Conservation (phyloP, 2,113 vertebrate genomes). For the Alaudala cheleensis region DNA sequence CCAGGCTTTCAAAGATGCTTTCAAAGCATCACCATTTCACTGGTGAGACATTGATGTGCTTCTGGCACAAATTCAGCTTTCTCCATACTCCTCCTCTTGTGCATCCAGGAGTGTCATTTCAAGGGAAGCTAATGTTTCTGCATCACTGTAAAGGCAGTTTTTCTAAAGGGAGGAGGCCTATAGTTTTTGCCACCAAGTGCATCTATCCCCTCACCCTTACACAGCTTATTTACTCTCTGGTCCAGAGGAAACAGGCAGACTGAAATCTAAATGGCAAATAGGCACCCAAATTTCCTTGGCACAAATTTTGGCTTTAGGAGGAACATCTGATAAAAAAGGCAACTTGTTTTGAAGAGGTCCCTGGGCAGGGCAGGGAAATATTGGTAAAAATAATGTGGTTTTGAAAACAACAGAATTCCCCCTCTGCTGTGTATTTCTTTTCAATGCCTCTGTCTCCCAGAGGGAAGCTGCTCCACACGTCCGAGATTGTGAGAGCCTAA, state of each 20-base stretch:
- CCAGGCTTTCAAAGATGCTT: neutral
- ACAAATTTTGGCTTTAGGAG: neutral
- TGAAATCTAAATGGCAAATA: neutral
- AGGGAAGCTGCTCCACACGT: neutral
- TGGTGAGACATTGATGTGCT: neutral
- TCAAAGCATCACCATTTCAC: neutral
- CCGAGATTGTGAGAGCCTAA: neutral
- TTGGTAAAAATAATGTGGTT: neutral
- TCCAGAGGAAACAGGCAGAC: neutral
- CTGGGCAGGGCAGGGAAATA: neutral
- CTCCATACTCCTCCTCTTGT: neutral
- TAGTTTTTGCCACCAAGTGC: neutral
- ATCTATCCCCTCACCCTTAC: neutral
- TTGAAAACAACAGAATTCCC: slow-evolving; percentile 5
- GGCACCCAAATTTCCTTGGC: neutral
- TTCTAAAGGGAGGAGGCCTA: neutral
- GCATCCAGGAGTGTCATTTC: neutral
- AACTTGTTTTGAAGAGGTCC: neutral
- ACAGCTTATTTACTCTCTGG: neutral
- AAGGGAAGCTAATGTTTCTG: neutral
- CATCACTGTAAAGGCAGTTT: neutral
- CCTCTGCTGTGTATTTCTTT: neutral
- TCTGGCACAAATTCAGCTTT: neutral
- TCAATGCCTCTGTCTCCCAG: neutral
- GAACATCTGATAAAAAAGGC: slow-evolving; percentile 8